These are phyloP conservation scores for Pilophorus perplexus DNA, from an alignment of 2,888 invertebrate species.

Conservation along the genomic window DNA sequence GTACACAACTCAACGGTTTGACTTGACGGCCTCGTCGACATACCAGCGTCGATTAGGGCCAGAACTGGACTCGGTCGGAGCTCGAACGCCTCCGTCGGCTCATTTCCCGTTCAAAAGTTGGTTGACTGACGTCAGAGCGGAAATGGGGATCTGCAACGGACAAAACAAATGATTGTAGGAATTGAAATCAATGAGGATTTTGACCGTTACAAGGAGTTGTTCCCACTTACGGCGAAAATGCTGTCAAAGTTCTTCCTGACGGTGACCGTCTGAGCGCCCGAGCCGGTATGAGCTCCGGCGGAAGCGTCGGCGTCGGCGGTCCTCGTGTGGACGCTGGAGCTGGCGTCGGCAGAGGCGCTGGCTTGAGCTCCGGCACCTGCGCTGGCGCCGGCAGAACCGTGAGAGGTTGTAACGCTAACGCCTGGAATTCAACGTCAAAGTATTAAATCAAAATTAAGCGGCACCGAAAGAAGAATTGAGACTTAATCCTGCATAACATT, in stretches of 20 bases:
- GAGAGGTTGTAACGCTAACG: not conserved
- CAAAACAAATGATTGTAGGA: not conserved
- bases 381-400: slow-evolving; percentile 16
- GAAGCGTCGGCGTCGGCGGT: not conserved
- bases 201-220: not conserved
- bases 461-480: too few relatives aligned
- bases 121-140: slow-evolving; percentile 49
- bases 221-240: slow-evolving; percentile 41
- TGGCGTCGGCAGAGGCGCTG: slow-evolving; percentile 29
- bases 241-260: slow-evolving; percentile 44
- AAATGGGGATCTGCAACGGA: slow-evolving; percentile 49
- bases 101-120: slow-evolving; percentile 49
- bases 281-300: slow-evolving; percentile 4
- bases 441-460: too few relatives aligned
- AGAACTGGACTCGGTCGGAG: too few relatives aligned
- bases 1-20: too few relatives aligned
- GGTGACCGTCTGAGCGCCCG: slow-evolving; percentile 15
- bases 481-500: too few relatives aligned
- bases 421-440: too few relatives aligned
- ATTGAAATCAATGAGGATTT: too few relatives aligned
- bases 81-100: not conserved
- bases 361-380: slow-evolving; percentile 33
- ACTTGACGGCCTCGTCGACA: too few relatives aligned
- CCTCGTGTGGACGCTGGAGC: not conserved
- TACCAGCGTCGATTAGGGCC: too few relatives aligned